Evolutionary conservation across 2,888 invertebrate species (phyloP).

Genomic region (Micropterix aruncella): DNA sequence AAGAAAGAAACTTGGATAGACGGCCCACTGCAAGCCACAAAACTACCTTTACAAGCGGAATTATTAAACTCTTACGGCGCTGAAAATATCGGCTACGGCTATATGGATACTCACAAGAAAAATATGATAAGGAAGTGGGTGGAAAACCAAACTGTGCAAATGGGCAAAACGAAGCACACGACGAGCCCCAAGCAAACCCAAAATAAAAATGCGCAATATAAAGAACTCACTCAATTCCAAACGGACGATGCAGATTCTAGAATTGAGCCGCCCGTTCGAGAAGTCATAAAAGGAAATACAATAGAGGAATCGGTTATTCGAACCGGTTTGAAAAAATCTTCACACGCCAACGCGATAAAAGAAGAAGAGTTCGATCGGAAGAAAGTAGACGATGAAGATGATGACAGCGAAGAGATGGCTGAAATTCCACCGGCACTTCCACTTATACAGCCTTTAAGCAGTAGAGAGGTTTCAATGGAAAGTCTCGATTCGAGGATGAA

Average conservation of each 20-base stretch:
- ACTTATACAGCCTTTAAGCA: conserved; percentile 63
- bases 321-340: conserved; percentile 42
- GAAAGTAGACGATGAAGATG: conserved; percentile 50
- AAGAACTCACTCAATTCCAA: conserved; percentile 49
- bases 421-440: conserved; percentile 72
- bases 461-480: conserved; percentile 71
- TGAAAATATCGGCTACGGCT: conserved; percentile 58
- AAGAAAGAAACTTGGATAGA: conserved; percentile 92
- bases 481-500: conserved; percentile 63
- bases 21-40: conserved; percentile 67
- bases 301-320: conserved; percentile 46
- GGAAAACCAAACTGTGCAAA: conserved; percentile 77
- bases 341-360: conserved; percentile 33
- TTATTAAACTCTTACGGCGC: conserved; percentile 30
- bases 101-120: conserved; percentile 87
- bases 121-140: conserved; percentile 91
- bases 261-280: conserved; percentile 30
- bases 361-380: conserved; percentile 33
- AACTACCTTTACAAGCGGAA: conserved; percentile 27
- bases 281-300: conserved; percentile 36
- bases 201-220: conserved; percentile 34
- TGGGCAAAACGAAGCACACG: conserved; percentile 50
- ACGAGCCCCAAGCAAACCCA: conserved; percentile 19
- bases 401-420: conserved; percentile 66
- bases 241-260: conserved; percentile 32